Evolutionary conservation across 2,797 vertebrate genomes (phyloP).

Genomic region (Pseudopleuronectes americanus): DNA sequence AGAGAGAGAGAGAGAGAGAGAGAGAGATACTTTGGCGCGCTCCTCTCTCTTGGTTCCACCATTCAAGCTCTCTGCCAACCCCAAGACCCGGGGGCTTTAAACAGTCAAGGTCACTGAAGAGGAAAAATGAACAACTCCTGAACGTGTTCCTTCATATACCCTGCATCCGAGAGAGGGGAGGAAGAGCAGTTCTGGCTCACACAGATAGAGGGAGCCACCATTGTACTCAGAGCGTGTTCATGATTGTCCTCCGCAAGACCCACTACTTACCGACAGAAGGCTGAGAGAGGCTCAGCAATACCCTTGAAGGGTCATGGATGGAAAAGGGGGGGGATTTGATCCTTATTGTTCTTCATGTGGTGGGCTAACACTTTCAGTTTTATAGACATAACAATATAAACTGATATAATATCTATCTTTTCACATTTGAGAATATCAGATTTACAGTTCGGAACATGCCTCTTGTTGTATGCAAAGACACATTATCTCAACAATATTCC

Average conservation of each 20-base stretch:
- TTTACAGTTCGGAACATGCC: background rate
- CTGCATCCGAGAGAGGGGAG: conserved; percentile 21
- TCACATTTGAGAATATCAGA: too few relatives aligned
- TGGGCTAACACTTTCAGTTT: background rate
- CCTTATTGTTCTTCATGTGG: conserved; percentile 10
- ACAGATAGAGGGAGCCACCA: conserved; percentile 68
- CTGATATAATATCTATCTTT: too few relatives aligned
- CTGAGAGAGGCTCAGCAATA: conserved; percentile 39
- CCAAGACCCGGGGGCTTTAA: conserved; percentile 61
- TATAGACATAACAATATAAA: too few relatives aligned
- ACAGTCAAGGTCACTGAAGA: conserved; percentile 73
- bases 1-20: conserved; percentile 31
- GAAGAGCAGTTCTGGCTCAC: conserved; percentile 46
- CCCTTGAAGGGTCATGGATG: conserved; percentile 59
- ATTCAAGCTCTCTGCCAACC: conserved; percentile 59
- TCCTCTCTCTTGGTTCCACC: conserved; percentile 60
- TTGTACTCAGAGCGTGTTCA: conserved; percentile 10
- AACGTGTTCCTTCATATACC: conserved; percentile 55
- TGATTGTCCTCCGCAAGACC: conserved; percentile 41
- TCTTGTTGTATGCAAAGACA: background rate
- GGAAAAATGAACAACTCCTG: conserved; percentile 69
- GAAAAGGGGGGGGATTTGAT: conserved; percentile 11
- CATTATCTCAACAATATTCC: conserved; percentile 10
- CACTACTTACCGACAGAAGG: conserved; percentile 26
- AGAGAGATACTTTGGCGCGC: conserved; percentile 61